Percentiles rank a stretch among this genome's conserved stretches.
phyloP scores from a whole-genome alignment of 2,113 vertebrate species.

The Ovis aries region ARS-UI_Ramb_v3.0 NC_056054.1:108203501-108204000 shows the following conservation, averaged over 20 bases:
- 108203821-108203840: neutral
- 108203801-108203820: neutral
- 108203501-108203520: neutral
- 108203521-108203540: neutral
- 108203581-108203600: neutral
- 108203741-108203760: neutral
- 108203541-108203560: neutral
- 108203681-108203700: neutral
- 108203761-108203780: neutral
- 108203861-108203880: neutral
- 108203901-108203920: neutral
- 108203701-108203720: neutral
- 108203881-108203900: neutral
- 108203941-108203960: neutral
- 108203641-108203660: neutral
- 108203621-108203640: neutral
- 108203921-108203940: neutral
- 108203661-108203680: neutral
- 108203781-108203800: neutral
- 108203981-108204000: neutral
- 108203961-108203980: neutral
- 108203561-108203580: neutral
- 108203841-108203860: neutral
- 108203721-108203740: neutral
- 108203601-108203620: neutral